Evolutionary conservation across 2,797 vertebrate species (phyloP).

Genomic region (Melopsittacus undulatus): DNA sequence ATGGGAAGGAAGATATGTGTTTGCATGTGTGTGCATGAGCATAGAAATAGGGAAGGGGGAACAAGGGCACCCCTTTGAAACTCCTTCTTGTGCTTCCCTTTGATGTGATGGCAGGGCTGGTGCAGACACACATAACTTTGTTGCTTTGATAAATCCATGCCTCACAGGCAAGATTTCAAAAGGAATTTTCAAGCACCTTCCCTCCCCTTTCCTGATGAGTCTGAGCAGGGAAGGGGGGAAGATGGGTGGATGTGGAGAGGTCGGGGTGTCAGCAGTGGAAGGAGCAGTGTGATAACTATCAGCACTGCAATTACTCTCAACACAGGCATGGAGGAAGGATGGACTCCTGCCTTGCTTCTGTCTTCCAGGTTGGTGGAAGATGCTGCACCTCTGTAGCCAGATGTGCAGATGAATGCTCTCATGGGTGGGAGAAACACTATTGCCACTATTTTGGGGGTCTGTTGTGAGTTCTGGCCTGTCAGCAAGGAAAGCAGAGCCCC

Average conservation of each 20-base stretch:
- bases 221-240: neutral
- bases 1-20: neutral
- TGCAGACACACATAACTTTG: slow-evolving; percentile 15
- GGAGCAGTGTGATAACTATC: neutral
- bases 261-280: neutral
- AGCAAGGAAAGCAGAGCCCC: neutral
- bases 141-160: slow-evolving; percentile 69
- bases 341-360: neutral
- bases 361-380: neutral
- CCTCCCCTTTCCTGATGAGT: neutral
- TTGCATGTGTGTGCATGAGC: neutral
- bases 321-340: neutral
- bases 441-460: neutral
- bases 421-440: neutral
- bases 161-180: slow-evolving; percentile 72
- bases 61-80: slow-evolving; percentile 35
- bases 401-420: neutral
- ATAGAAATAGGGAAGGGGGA: neutral
- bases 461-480: neutral
- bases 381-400: neutral
- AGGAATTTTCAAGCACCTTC: slow-evolving; percentile 67
- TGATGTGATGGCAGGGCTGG: slow-evolving; percentile 55
- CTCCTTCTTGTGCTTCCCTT: slow-evolving; percentile 47
- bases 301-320: neutral
- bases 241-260: neutral